Conservation (phyloP, 2,888 invertebrate genomes). For the Heterodera filipjevi region DNA sequence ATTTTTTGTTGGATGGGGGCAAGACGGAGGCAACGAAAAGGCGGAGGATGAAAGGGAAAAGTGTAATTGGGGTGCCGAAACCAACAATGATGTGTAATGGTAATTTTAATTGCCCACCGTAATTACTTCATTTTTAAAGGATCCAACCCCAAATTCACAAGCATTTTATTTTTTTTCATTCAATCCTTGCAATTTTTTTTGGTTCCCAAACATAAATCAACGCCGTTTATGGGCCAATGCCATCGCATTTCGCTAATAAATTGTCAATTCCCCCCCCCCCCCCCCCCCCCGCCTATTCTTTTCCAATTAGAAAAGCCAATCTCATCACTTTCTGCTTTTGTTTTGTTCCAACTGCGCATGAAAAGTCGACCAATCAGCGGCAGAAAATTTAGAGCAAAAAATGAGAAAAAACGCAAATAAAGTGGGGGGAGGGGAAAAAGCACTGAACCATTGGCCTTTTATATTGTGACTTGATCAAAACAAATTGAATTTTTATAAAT, state of each 20-base stretch:
- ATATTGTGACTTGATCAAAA: no score
- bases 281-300: neutral
- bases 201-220: conserved; percentile 2
- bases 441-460: no score
- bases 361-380: neutral
- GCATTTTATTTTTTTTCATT: neutral
- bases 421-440: no score
- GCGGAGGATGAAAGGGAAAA: no score
- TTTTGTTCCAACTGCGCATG: neutral
- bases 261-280: neutral
- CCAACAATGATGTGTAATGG: no score
- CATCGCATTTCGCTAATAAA: neutral
- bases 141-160: neutral
- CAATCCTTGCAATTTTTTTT: neutral
- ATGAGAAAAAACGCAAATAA: neutral
- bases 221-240: neutral
- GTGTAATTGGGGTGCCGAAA: no score
- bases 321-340: neutral
- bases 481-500: no score
- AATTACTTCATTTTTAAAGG: no score
- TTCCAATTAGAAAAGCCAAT: conserved; percentile 10
- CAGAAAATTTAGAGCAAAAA: neutral
- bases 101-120: no score
- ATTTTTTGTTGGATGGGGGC: no score
- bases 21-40: no score